Evolutionary conservation across 2,113 vertebrate genomes (phyloP).

Genomic region (Pachycephala philippinensis): DNA sequence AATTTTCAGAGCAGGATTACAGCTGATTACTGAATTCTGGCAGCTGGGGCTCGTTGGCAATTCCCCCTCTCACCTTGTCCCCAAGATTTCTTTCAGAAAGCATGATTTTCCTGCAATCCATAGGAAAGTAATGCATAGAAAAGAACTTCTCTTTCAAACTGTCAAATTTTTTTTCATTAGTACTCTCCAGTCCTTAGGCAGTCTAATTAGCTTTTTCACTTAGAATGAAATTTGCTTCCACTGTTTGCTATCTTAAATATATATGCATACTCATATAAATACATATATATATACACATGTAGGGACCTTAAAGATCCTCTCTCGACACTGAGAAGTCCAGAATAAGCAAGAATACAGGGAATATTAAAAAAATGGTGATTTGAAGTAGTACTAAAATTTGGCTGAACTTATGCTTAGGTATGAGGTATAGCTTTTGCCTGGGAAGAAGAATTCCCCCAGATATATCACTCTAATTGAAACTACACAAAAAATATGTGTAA

Average conservation of each 20-base stretch:
- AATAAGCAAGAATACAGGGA: background rate
- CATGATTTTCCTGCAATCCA: background rate
- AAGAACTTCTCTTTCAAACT: background rate
- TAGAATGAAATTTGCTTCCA: background rate
- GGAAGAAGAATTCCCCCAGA: background rate
- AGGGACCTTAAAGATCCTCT: too few relatives aligned
- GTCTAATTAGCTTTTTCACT: background rate
- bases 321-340: background rate
- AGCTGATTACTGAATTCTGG: background rate
- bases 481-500: background rate
- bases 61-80: background rate
- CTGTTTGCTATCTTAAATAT: background rate
- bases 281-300: background rate
- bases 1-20: background rate
- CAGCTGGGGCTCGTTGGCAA: background rate
- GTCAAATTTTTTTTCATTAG: background rate
- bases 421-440: background rate
- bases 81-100: background rate
- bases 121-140: background rate
- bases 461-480: background rate
- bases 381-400: background rate
- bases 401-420: background rate
- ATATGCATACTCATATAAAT: background rate
- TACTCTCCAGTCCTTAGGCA: background rate
- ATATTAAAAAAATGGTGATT: background rate